These are phyloP conservation scores for Boloria selene DNA, from an alignment of 2,888 invertebrate genomes.

Conservation along the genomic window DNA sequence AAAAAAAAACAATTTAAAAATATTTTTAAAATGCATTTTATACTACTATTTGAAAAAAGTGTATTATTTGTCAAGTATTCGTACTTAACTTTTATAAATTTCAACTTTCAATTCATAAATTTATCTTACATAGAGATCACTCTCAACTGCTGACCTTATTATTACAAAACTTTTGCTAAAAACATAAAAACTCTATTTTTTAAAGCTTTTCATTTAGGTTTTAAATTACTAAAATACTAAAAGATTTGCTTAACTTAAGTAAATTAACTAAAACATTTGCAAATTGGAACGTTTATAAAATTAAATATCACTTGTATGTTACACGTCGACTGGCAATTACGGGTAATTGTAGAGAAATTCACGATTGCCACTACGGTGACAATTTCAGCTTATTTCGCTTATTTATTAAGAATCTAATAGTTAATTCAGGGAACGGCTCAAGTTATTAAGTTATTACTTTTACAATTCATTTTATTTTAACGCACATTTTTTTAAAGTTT, in stretches of 20 bases:
- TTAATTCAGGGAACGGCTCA: neutral
- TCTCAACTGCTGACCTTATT: too few species aligned
- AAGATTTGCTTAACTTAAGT: neutral
- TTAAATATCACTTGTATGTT: constrained; percentile 29
- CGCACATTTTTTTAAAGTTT: too few species aligned
- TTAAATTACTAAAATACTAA: neutral
- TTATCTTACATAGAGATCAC: too few species aligned
- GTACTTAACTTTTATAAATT: too few species aligned
- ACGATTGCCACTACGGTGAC: constrained; percentile 46
- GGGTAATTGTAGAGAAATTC: constrained; percentile 50
- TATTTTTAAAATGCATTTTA: too few species aligned
- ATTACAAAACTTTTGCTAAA: too few species aligned
- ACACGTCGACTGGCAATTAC: constrained; percentile 42
- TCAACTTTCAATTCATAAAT: too few species aligned
- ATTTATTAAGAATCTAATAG: constrained; percentile 46
- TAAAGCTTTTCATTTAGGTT: too few species aligned
- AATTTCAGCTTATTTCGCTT: constrained; percentile 45
- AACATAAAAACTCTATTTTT: too few species aligned
- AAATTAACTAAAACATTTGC: neutral
- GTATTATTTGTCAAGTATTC: too few species aligned
- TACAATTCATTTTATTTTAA: neutral
- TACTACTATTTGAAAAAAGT: too few species aligned
- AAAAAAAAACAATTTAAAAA: too few species aligned
- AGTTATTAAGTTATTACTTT: neutral
- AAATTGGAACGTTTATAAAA: constrained; percentile 21